Percentiles rank a stretch among this genome's conserved stretches.
Conservation (phyloP, 2,113 vertebrate species). For the Nicator chloris region DNA sequence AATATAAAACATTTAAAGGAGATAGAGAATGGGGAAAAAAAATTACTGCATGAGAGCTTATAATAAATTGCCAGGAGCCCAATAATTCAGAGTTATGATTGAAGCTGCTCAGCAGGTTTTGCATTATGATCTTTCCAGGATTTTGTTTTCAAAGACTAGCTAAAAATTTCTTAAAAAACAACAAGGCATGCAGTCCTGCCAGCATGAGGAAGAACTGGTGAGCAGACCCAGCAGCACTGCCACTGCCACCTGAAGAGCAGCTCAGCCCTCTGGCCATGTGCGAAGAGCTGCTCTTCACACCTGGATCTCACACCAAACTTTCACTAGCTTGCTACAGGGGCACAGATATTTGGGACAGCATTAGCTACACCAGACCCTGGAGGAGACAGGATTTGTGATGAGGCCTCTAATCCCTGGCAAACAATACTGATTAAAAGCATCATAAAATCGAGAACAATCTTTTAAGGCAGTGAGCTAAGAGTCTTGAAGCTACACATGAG, state of each 20-base stretch:
- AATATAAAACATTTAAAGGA: neutral
- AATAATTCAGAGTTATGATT: neutral
- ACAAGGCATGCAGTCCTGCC: neutral
- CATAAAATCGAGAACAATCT: slow-evolving; percentile 43
- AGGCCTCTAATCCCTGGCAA: slow-evolving; percentile 24
- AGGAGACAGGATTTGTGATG: neutral
- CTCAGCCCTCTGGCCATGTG: rapidly evolving
- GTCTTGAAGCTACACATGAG: neutral
- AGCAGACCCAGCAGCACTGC: neutral
- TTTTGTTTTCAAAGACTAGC: neutral
- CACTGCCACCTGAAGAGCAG: neutral
- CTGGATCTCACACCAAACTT: neutral
- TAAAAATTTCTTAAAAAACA: neutral
- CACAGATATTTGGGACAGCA: neutral
- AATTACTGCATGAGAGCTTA: neutral
- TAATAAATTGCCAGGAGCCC: neutral
- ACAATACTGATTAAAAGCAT: slow-evolving; percentile 38
- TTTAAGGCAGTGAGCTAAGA: slow-evolving; percentile 2
- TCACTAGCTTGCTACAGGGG: neutral
- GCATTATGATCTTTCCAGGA: neutral
- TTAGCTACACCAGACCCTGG: neutral
- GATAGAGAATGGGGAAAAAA: neutral
- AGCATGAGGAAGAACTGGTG: neutral
- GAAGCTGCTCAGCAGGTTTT: neutral
- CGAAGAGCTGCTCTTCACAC: rapidly evolving